phyloP scores from a whole-genome alignment of 2,888 invertebrate genomes.

The Oscheius sp. region DNA sequence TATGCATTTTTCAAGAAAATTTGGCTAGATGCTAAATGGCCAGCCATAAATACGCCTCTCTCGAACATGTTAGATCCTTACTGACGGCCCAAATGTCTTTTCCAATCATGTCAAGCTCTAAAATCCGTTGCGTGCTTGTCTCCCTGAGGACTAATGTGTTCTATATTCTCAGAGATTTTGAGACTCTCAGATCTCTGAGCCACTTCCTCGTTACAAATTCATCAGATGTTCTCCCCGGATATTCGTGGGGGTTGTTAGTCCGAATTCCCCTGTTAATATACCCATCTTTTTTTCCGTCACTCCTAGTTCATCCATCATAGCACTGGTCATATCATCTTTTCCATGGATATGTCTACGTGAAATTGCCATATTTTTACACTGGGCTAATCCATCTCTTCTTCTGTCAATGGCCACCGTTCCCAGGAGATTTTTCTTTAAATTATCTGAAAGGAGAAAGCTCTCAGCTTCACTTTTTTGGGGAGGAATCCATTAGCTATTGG shows the following conservation, averaged over 20 bases:
- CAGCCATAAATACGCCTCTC: too few species aligned
- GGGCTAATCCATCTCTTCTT: too few species aligned
- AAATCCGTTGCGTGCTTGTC: conserved; percentile 9
- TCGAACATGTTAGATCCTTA: too few species aligned
- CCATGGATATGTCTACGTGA: neutral
- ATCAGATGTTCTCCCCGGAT: conserved; percentile 5
- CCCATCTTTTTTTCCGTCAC: neutral
- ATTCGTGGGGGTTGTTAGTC: neutral
- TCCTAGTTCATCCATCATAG: neutral
- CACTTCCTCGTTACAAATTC: neutral
- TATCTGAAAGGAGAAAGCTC: too few species aligned
- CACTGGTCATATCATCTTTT: neutral
- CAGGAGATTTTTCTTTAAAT: too few species aligned
- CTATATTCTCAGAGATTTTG: neutral
- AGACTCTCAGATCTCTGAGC: neutral
- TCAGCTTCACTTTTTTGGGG: too few species aligned
- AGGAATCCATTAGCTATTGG: conserved; percentile 9
- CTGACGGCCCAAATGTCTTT: neutral
- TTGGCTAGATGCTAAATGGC: too few species aligned
- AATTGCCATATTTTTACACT: too few species aligned
- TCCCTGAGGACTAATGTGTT: conserved; percentile 5
- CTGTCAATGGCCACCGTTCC: too few species aligned
- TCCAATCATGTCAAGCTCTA: conserved; percentile 12
- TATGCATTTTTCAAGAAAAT: too few species aligned
- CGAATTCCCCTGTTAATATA: conserved; percentile 14